Evolutionary conservation across 2,113 vertebrate species (phyloP), one percentile per base, ranked within the genome.

Genomic region (Acrocephalus arundinaceus): DNA sequence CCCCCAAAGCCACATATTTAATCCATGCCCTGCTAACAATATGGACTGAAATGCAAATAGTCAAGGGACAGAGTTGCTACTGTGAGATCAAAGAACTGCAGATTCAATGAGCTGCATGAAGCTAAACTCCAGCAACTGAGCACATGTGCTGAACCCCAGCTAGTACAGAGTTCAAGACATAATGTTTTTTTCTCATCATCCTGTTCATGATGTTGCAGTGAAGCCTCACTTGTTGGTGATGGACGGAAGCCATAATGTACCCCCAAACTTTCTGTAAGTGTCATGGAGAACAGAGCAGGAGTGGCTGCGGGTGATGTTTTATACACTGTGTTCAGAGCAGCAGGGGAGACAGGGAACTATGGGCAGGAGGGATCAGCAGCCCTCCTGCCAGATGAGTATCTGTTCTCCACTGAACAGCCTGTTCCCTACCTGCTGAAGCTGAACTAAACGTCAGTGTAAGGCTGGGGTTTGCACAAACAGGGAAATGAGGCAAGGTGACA

Each of bases 401-500:
- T 85, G 79, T 23, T 90, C 72, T 72, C 37, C 43, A 21, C 22
- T 3, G 5, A 90, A 72, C 58, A 95, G 70, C 49, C 87, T 90
- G 91, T 72, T 96, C 90, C 75, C 72, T 61, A 70, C 41, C 54
- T 78, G 63, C 72, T 94, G 72, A 90, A 70, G 43, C 76, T 81
- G 83, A 97, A 79, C 75, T 30, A 80, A 74, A 35, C 23, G 49
- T 90, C 75, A 91, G 41, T 11, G 25, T 24, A 30, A 25, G 16
- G 61, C 63, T 33, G 62, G 37, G 55, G 68, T 81, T 93, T 96
- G 78, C 18, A 9, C 74, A 94, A 94, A 93, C 43, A 71, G 83
- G 79, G 87, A 94, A 96, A 94, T 63, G 52, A 96, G 85, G 87
- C 24, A 55, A 93, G 63, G 43, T 94, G 94, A 94, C 88, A 91